phyloP scores from a whole-genome alignment of 2,888 invertebrate species.

The Tortricodes alternella region DNA sequence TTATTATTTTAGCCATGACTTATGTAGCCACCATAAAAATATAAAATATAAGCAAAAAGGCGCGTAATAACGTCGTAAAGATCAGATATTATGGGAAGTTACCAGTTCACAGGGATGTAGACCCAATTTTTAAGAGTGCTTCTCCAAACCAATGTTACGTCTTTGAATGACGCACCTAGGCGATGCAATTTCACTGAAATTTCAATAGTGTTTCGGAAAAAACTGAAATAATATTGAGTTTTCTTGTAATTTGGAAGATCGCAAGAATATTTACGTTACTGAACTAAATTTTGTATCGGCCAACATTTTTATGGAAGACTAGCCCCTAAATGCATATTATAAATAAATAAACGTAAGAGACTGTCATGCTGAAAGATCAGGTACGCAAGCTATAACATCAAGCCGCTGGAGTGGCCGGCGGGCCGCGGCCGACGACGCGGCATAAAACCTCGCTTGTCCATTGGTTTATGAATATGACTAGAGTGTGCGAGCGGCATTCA shows the following conservation, averaged over 20 bases:
- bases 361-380: constrained; percentile 9
- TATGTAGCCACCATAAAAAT: constrained; percentile 3
- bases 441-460: constrained; percentile 34
- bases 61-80: constrained; percentile 6
- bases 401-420: constrained; percentile 12
- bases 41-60: constrained; percentile 4
- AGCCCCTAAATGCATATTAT: too few relatives aligned
- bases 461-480: constrained; percentile 37
- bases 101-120: constrained; percentile 8
- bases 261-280: too few relatives aligned
- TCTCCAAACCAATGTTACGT: background rate
- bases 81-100: constrained; percentile 6
- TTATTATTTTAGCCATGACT: constrained; percentile 19
- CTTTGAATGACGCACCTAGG: too few relatives aligned
- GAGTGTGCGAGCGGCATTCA: constrained; percentile 50
- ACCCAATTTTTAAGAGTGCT: constrained; percentile 15
- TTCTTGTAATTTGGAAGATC: too few relatives aligned
- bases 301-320: too few relatives aligned
- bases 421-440: constrained; percentile 8
- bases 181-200: too few relatives aligned
- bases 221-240: too few relatives aligned
- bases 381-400: constrained; percentile 21
- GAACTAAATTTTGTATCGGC: too few relatives aligned
- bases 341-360: constrained; percentile 4
- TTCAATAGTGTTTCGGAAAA: too few relatives aligned